phyloP scores from a whole-genome alignment of 2,113 vertebrate species.

The Cyanoramphus novaezelandiae region DNA sequence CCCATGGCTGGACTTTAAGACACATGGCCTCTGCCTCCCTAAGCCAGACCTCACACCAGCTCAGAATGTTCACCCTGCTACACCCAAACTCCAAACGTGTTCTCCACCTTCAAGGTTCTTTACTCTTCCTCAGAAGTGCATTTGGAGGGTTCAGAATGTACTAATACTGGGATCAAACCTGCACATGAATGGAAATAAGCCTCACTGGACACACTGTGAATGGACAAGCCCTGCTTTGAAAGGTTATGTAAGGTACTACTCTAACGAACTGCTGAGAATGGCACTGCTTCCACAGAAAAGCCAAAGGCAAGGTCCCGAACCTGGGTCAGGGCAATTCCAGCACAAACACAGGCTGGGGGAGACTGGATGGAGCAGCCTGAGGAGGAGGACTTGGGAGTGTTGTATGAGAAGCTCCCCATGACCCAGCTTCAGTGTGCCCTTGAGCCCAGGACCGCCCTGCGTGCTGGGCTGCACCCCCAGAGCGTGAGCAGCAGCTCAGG shows the following conservation, averaged over 20 bases:
- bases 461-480: not conserved
- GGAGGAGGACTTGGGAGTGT: not conserved
- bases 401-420: not conserved
- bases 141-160: not conserved
- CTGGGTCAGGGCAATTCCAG: not conserved
- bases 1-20: not conserved
- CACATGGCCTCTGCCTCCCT: rapidly evolving
- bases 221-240: rapidly evolving
- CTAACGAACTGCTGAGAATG: rapidly evolving
- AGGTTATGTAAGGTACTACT: not conserved
- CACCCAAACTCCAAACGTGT: rapidly evolving
- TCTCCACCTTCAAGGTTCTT: not conserved
- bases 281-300: not conserved
- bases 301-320: not conserved
- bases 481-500: not conserved
- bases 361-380: not conserved
- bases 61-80: rapidly evolving
- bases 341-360: not conserved
- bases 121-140: not conserved
- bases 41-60: no score
- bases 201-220: not conserved
- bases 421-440: not conserved
- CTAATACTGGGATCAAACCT: rapidly evolving
- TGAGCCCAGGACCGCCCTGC: not conserved
- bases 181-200: not conserved